Base-by-base conservation (phyloP, 1,140 invertebrate species). In the Drosophila insularis region DNA sequence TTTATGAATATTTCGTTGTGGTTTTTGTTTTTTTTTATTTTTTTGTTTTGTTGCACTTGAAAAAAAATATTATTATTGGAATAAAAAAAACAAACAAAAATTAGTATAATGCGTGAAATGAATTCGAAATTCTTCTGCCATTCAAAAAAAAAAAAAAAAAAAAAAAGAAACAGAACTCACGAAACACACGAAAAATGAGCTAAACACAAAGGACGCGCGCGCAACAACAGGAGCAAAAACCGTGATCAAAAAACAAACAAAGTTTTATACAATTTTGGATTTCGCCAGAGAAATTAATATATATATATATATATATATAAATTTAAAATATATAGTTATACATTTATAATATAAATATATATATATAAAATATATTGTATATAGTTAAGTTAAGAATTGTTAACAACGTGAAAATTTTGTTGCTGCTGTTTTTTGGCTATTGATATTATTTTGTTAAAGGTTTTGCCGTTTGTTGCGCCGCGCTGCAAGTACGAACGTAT, bases 401-500 rank as follows among this genome's bases (percentile, higher is more conserved):
- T 37, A 13, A 13, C 43, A 46, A 46, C 17, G 43, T 11, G 35
- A 37, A 46, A 46, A 46, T 21, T 46, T 46, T 39, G 23, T 21
- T 39, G 32, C 4, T 19, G 19, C n/a, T 59, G 8, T 39, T 61
- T 58, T 39, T 66, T 39, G 56, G 55, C 27, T 27, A 27, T 27
- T 27, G 27, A 27, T 27, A 27, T 27, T 27, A 27, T 27, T 27
- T 6, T 63, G 68, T 55, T 14, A 32, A 13, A 50, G 43, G 43
- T 56, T 55, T 71, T 63, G 64, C 66, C 62, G 43, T 71, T 65
- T 59, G 35, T 71, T 70, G 62, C 59, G 54, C 67, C 67, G 58
- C 63, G 71, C 72, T 77, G 85, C 89, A 79, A 84, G 75, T 73
- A 91, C 90, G 90, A 87, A 91, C 90, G 90, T 91, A 85, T 90